Evolutionary conservation across 2,797 vertebrate genomes (phyloP), one percentile per base, ranked within the genome.

Genomic region (Dendrocincla tyrannina): DNA sequence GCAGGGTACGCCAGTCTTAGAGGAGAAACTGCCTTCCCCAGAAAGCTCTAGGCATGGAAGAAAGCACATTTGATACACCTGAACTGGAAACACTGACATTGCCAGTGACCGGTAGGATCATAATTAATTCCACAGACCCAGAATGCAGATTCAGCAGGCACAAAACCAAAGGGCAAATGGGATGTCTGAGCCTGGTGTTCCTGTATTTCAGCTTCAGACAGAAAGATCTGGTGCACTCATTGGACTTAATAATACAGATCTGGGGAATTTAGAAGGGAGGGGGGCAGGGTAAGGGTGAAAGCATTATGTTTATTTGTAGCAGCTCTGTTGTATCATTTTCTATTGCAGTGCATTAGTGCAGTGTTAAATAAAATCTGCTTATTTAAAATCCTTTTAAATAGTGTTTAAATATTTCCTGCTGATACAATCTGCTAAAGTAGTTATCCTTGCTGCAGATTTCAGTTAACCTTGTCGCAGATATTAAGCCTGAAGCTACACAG

Each of bases 321-420:
- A 97, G 94, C 91, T 97, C 97, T 93, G 80, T 97, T 95, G 95
- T 97, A 97, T 98, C 97, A 96, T 97, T 97, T 97, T 95, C 96
- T 96, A 92, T 97, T 95, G 95, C 94, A 96, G 88, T 98, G 97
- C 96, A 97, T 97, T 97, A 96, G 97, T 97, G 96, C 97, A 97
- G 97, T 98, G 97, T 97, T 98, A 97, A 98, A 97, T 97, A 97
- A 98, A 98, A 98, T 98, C 98, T 98, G 95, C 97, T 98, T 98
- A 98, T 98, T 98, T 97, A 98, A 98, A 98, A 98, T 98, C 97
- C 98, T 98, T 98, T 98, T 98, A 98, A 98, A 98, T 97, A 98
- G 97, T 98, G 97, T 97, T 98, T 97, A 98, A 97, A 97, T 97
- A 97, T 98, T 98, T 97, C 97, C 97, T 96, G 96, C 97, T 98